phyloP scores from a whole-genome alignment of 2,888 invertebrate species.

The Gari tellinella region DNA sequence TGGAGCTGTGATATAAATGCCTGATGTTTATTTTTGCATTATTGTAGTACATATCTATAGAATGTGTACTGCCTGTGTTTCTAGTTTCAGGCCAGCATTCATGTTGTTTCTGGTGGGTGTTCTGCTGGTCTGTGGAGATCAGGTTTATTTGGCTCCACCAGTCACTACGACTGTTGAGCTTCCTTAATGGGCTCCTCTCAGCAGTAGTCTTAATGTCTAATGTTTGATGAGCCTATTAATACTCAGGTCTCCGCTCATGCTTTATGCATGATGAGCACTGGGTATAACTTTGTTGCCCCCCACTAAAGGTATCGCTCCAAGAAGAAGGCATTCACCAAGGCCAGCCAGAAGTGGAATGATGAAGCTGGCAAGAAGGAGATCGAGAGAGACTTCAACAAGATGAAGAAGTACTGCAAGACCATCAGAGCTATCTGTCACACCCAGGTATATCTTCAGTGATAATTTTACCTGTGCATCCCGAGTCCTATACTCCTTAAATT shows the following conservation, averaged over 20 bases:
- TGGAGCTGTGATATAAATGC: too few relatives aligned
- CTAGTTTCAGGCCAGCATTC: neutral
- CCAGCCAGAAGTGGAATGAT: constrained; percentile 99
- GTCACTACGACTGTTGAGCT: constrained; percentile 38
- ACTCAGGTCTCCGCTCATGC: constrained; percentile 47
- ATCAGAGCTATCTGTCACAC: constrained; percentile 99
- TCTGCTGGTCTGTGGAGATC: neutral
- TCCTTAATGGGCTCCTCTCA: constrained; percentile 60
- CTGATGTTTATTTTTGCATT: too few relatives aligned
- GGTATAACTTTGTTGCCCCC: constrained; percentile 29
- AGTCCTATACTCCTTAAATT: too few relatives aligned
- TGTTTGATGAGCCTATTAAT: constrained; percentile 51
- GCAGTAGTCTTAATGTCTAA: constrained; percentile 1
- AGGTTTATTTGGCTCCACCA: constrained; percentile 41
- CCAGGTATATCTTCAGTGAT: too few relatives aligned
- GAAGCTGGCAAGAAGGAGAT: constrained; percentile 98
- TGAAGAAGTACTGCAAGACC: constrained; percentile 99
- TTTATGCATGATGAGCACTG: constrained; percentile 60
- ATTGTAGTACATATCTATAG: too few relatives aligned
- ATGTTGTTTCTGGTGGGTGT: neutral
- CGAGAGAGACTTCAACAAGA: constrained; percentile 98
- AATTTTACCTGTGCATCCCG: too few relatives aligned
- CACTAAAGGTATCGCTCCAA: constrained; percentile 97
- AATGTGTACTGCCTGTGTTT: too few relatives aligned
- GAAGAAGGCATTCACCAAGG: constrained; percentile 99